Evolutionary conservation across 2,888 invertebrate genomes (phyloP).

Genomic region (Acrobasis consociella): DNA sequence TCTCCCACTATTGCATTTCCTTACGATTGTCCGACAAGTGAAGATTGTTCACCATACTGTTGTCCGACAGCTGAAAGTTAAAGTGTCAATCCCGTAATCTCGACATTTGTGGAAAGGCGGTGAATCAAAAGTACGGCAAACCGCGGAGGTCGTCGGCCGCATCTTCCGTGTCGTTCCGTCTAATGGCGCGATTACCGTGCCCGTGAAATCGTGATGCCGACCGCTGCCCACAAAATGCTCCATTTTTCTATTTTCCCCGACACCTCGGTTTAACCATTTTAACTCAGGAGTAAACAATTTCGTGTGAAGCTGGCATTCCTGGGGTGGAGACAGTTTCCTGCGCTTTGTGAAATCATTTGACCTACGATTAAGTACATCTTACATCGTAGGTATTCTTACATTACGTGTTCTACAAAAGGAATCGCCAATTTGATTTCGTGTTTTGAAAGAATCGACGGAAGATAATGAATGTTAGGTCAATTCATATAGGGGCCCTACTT

Average conservation of each 20-base stretch:
- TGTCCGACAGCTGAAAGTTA: too few relatives aligned
- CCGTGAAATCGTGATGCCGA: constrained; percentile 72
- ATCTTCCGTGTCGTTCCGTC: constrained; percentile 65
- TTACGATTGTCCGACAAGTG: too few relatives aligned
- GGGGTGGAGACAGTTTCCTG: constrained; percentile 1
- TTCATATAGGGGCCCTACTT: too few relatives aligned
- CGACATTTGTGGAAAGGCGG: constrained; percentile 10
- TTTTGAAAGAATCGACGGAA: too few relatives aligned
- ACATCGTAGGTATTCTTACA: neutral
- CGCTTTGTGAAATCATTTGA: too few relatives aligned
- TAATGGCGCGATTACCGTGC: constrained; percentile 68
- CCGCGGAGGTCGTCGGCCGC: constrained; percentile 59
- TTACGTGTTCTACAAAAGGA: too few relatives aligned
- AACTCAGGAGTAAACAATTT: constrained; percentile 4
- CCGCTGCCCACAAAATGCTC: constrained; percentile 65
- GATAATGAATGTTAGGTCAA: too few relatives aligned
- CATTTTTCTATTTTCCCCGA: constrained; percentile 59
- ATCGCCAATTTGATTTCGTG: too few relatives aligned
- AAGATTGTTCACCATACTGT: too few relatives aligned
- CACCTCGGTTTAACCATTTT: constrained; percentile 23
- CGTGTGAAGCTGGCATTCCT: constrained; percentile 6
- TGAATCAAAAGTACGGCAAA: constrained; percentile 35
- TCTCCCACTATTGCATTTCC: too few relatives aligned
- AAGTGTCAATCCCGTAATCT: neutral
- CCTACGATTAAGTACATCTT: neutral